Base-by-base conservation (phyloP, 1,140 invertebrate genomes). In the Halictus rubicundus region DNA sequence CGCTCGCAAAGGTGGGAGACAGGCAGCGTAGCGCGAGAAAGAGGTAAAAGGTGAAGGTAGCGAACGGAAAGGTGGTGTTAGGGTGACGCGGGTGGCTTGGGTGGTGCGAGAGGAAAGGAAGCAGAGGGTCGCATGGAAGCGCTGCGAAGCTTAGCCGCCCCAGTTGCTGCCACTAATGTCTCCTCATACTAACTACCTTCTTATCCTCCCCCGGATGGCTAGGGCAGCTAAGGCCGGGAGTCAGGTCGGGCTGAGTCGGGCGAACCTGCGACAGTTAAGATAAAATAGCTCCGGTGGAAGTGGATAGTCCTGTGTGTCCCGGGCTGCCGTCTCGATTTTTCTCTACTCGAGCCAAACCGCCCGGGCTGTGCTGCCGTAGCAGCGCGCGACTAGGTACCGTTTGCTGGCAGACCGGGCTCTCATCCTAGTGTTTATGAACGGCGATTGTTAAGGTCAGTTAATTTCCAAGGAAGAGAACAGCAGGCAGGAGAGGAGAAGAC, bases 101-200 rank as follows among this genome's bases (percentile, higher is more conserved):
- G 71, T 23, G 32, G 49, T 5, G 49, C 2, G 49, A 7, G 42
- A 52, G 27, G 46, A 66, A 69, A 46, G 68, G 52, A 59, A 63
- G 69, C 59, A 74, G 69, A 69, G 66, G 75, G 64, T 63, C 77
- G 27, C 49, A 39, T 66, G 69, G 70, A 76, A 74, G 59, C 84
- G 69, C 63, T 66, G 79, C 80, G 75, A 71, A 78, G 75, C 80
- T 85, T 64, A 69, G 83, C 71, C 83, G 83, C 74, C 85, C 83
- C 82, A 89, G 87, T 89, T 88, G 82, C 88, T 80, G 73, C 80
- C 85, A 81, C 88, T 87, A 89, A 89, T 89, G 83, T 88, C 83
- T 85, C 79, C 82, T 87, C 83, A 84, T 89, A 89, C 87, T 89
- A 89, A 89, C 85, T 89, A 88, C 83, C 87, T 89, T 88, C 85